Evolutionary conservation across 1,140 invertebrate species (phyloP).

Genomic region (Gerris buenoi): DNA sequence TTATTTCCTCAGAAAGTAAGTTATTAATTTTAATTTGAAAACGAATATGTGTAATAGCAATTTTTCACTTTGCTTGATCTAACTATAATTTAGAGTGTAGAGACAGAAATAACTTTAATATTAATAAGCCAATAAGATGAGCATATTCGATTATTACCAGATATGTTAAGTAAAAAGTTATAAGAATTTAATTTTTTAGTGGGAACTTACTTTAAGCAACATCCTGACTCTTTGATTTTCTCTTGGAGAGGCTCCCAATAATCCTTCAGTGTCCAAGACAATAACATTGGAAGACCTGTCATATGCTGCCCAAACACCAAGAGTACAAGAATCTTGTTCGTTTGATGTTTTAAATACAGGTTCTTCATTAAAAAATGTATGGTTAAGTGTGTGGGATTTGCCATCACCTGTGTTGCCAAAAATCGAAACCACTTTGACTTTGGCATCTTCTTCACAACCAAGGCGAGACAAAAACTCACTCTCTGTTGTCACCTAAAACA

Average conservation of each 20-base stretch:
- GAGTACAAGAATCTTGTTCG: slow-evolving; percentile 55
- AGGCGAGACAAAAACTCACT: slow-evolving; percentile 38
- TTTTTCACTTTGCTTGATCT: too few species aligned
- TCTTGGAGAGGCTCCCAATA: slow-evolving; percentile 45
- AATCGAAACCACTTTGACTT: slow-evolving; percentile 70
- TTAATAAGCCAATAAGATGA: too few species aligned
- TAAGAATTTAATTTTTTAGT: too few species aligned
- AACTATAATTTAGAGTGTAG: too few species aligned
- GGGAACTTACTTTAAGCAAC: slow-evolving; percentile 54
- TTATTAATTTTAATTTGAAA: too few species aligned
- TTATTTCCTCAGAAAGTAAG: too few species aligned
- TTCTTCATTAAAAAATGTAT: slow-evolving; percentile 58
- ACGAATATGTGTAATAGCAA: too few species aligned
- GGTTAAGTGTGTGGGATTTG: slow-evolving; percentile 68
- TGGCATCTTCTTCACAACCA: slow-evolving; percentile 32
- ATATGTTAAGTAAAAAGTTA: too few species aligned
- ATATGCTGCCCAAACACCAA: slow-evolving; percentile 67
- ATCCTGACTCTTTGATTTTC: slow-evolving; percentile 55
- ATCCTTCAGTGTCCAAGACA: slow-evolving; percentile 66
- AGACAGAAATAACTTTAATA: too few species aligned
- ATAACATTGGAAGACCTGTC: slow-evolving; percentile 47
- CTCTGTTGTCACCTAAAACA: slow-evolving; percentile 32
- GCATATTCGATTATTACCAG: too few species aligned
- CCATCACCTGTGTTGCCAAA: slow-evolving; percentile 79
- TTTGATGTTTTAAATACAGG: slow-evolving; percentile 60